A percentile compares a stretch with the other conserved stretches of the same genome.
These are phyloP conservation scores for Rhombomys opimus DNA, from an alignment of 2,113 vertebrate species.

Conservation along the genomic window DNA sequence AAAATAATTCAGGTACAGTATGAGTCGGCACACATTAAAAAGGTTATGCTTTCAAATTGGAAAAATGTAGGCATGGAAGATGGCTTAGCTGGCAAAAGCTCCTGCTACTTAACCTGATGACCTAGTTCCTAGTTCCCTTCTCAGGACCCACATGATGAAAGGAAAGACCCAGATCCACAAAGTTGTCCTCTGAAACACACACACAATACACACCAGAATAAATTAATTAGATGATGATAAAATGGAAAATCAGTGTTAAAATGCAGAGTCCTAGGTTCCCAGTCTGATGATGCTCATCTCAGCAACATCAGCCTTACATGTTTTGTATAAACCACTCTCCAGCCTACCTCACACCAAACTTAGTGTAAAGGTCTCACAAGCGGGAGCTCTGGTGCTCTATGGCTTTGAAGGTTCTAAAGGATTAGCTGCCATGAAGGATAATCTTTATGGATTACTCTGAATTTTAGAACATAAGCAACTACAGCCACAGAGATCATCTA, in stretches of 20 bases:
- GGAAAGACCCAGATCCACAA: neutral
- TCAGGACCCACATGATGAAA: neutral
- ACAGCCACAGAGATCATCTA: neutral
- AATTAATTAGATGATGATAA: neutral
- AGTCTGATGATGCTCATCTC: neutral
- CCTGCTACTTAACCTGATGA: neutral
- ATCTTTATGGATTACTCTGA: neutral
- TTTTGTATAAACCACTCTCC: neutral
- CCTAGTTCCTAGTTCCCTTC: neutral
- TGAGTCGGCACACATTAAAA: conserved; percentile 47
- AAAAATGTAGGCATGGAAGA: neutral
- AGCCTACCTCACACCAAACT: neutral
- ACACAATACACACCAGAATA: no score
- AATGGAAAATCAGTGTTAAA: conserved; percentile 39
- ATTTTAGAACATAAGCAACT: neutral
- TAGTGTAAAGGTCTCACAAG: neutral
- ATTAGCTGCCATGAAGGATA: neutral
- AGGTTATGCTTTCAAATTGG: conserved; percentile 46
- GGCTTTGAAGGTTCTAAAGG: neutral
- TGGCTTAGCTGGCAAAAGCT: neutral
- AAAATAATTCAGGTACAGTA: conserved; percentile 16
- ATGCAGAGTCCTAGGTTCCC: neutral
- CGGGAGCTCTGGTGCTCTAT: neutral
- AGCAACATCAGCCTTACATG: neutral
- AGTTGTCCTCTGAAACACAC: neutral